Evolutionary conservation across 2,113 vertebrate species (phyloP).

Genomic region (Gambusia holbrooki): DNA sequence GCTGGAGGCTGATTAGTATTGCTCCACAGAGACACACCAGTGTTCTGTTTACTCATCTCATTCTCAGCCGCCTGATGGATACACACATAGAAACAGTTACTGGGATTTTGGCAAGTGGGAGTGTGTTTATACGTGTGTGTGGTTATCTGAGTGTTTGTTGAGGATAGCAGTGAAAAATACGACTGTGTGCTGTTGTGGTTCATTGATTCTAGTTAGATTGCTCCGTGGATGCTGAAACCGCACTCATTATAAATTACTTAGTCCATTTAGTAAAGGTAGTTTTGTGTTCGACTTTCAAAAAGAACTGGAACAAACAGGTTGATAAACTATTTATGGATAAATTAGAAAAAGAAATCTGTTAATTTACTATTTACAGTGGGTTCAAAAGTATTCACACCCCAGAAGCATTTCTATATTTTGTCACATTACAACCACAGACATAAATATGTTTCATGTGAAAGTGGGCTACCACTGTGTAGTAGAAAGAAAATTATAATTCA

Average conservation of each 20-base stretch:
- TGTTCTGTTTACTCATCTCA: slow-evolving; percentile 66
- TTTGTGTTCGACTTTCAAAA: background rate
- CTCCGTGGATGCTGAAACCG: background rate
- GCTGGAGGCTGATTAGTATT: slow-evolving; percentile 67
- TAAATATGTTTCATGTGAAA: too few species aligned
- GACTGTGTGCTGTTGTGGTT: background rate
- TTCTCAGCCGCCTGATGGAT: slow-evolving; percentile 40
- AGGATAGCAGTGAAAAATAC: background rate
- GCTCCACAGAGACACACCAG: slow-evolving; percentile 58
- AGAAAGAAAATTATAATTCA: too few species aligned
- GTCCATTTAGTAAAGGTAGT: background rate
- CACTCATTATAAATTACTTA: background rate
- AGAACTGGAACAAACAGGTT: background rate
- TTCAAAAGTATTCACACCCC: too few species aligned
- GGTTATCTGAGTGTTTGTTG: background rate
- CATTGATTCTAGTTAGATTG: background rate
- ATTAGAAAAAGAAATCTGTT: too few species aligned
- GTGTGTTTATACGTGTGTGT: background rate
- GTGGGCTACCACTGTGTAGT: too few species aligned
- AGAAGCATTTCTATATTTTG: too few species aligned
- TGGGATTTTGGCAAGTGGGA: background rate
- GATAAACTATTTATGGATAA: too few species aligned
- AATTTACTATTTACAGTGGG: too few species aligned
- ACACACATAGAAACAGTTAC: slow-evolving; percentile 9
- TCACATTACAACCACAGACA: too few species aligned